Conservation (phyloP, 2,113 vertebrate genomes). For the Brachyhypopomus occidentalis region DNA sequence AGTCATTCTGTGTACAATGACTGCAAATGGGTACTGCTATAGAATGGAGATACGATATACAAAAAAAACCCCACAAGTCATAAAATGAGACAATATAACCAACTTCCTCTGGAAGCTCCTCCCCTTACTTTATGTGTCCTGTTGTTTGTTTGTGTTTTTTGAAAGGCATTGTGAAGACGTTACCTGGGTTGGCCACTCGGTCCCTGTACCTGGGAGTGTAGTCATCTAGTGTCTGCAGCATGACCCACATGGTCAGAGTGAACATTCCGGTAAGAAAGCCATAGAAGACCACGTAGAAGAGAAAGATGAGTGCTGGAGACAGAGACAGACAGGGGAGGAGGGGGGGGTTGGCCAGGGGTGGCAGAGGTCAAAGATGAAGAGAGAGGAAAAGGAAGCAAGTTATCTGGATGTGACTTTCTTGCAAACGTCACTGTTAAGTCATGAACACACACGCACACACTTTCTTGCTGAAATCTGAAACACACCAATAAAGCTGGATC, state of each 20-base stretch:
- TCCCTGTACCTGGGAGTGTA: conserved; percentile 85
- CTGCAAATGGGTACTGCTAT: no score
- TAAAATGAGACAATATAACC: no score
- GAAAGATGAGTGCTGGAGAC: conserved; percentile 85
- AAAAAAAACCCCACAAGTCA: no score
- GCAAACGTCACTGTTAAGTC: not conserved
- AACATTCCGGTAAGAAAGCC: conserved; percentile 91
- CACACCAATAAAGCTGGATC: no score
- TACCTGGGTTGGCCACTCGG: conserved; percentile 89
- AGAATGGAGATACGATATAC: not conserved
- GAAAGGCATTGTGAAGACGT: not conserved
- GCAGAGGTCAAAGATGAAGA: no score
- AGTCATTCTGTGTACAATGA: no score
- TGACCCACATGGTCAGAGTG: conserved; percentile 92
- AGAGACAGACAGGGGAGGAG: not conserved
- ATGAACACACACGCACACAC: no score
- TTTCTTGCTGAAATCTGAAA: no score
- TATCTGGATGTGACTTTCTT: not conserved
- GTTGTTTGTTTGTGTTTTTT: not conserved
- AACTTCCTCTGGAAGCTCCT: not conserved
- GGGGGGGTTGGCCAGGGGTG: no score
- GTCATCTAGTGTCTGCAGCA: conserved; percentile 89
- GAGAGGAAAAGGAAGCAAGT: not conserved
- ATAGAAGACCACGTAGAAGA: conserved; percentile 93
- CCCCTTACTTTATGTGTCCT: not conserved